Evolutionary conservation across 2,888 invertebrate genomes (phyloP).

Genomic region (Diogma glabrata): DNA sequence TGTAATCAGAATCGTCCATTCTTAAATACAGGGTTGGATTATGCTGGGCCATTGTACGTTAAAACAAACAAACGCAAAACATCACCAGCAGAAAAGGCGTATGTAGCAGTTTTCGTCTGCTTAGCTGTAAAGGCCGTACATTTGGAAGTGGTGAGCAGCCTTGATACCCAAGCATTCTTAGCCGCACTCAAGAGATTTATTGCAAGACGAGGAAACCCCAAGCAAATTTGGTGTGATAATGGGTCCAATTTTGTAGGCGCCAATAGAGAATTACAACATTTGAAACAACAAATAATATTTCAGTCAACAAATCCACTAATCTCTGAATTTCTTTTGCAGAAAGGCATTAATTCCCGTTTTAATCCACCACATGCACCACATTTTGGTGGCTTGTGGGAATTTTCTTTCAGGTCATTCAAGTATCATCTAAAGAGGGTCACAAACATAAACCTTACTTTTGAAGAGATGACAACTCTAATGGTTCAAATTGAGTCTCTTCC

Average conservation of each 20-base stretch:
- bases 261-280: background rate
- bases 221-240: background rate
- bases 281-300: background rate
- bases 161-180: background rate
- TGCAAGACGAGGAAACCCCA: background rate
- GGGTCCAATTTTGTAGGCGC: background rate
- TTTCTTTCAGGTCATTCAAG: background rate
- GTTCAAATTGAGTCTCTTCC: background rate
- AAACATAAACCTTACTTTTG: background rate
- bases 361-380: background rate
- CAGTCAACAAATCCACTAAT: background rate
- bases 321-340: background rate
- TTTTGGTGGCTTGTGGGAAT: background rate
- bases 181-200: background rate
- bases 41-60: background rate
- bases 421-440: background rate
- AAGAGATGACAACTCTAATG: background rate
- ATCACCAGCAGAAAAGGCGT: background rate
- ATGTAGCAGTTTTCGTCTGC: background rate
- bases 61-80: background rate
- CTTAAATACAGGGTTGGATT: background rate
- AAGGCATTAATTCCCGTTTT: background rate
- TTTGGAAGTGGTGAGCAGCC: background rate
- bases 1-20: background rate
- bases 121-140: constrained; percentile 1